These are phyloP conservation scores for Laticauda colubrina DNA, from an alignment of 2,113 vertebrate species.

Conservation along the genomic window DNA sequence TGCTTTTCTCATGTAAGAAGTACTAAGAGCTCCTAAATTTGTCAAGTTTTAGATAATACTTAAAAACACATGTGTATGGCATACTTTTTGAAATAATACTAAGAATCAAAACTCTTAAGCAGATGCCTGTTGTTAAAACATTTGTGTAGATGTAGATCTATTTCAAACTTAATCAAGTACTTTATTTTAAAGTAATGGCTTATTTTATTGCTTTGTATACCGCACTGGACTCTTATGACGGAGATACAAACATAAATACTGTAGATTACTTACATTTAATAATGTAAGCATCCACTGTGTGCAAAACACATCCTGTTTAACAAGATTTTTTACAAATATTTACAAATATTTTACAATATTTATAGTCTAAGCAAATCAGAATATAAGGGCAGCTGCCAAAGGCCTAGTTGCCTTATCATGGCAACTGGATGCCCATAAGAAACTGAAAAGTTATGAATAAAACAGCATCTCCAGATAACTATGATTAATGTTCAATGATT, in stretches of 20 bases:
- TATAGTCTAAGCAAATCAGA: background rate
- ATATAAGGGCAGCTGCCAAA: background rate
- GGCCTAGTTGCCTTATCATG: background rate
- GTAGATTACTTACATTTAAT: background rate
- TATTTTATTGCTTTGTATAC: background rate
- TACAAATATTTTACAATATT: background rate
- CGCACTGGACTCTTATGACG: background rate
- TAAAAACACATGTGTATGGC: background rate
- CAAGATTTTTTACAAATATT: background rate
- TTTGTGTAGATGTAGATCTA: background rate
- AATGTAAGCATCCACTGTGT: background rate
- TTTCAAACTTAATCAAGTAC: background rate
- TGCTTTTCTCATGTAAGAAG: background rate
- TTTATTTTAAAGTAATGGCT: background rate
- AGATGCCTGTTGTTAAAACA: background rate
- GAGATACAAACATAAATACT: background rate
- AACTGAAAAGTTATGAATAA: background rate
- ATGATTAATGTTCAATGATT: background rate
- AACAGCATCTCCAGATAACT: background rate
- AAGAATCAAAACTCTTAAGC: background rate
- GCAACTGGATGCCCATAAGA: background rate
- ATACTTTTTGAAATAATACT: background rate
- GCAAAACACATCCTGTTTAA: background rate
- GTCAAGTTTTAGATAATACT: background rate
- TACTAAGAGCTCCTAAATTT: background rate